phyloP scores from a whole-genome alignment of 1,140 invertebrate genomes.

The Scaptomyza graminum region DNA sequence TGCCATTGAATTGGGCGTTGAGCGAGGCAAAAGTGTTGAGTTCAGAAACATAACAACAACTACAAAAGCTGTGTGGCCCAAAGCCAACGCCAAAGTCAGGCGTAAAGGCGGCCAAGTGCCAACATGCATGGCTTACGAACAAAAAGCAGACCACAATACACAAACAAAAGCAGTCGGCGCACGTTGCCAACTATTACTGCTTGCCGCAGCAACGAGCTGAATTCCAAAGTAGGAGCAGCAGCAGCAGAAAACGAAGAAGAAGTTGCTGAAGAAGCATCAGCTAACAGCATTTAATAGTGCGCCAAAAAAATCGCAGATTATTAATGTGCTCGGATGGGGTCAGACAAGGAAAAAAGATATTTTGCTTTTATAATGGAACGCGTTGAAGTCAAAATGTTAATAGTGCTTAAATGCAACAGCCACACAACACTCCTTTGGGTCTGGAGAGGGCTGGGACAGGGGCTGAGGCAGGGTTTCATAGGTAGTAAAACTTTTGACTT shows the following conservation, averaged over 20 bases:
- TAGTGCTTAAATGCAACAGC: conserved; percentile 41
- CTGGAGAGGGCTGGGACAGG: conserved; percentile 30
- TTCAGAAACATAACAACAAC: conserved; percentile 18
- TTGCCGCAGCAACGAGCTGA: conserved; percentile 25
- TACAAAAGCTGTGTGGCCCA: conserved; percentile 38
- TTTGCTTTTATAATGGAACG: conserved; percentile 56
- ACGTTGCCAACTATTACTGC: conserved; percentile 42
- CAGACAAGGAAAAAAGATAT: conserved; percentile 12
- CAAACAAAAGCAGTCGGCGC: conserved; percentile 32
- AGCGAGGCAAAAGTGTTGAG: conserved; percentile 29
- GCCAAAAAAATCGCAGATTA: conserved; percentile 59
- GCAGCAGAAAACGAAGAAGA: conserved; percentile 12
- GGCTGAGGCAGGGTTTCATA: background rate
- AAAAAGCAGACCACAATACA: conserved; percentile 61
- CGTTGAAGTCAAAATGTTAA: conserved; percentile 77
- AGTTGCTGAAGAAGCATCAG: conserved; percentile 42
- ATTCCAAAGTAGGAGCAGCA: conserved; percentile 21
- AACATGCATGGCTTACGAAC: conserved; percentile 63
- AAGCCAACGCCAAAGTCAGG: conserved; percentile 16
- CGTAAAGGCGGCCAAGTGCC: conserved; percentile 68
- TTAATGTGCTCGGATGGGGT: conserved; percentile 56
- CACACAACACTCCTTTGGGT: background rate
- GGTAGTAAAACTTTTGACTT: conserved; percentile 6
- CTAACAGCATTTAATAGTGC: conserved; percentile 25
- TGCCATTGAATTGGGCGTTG: conserved; percentile 74